Base-by-base conservation (phyloP, 2,888 invertebrate species). In the Hemistola chrysoprasaria region DNA sequence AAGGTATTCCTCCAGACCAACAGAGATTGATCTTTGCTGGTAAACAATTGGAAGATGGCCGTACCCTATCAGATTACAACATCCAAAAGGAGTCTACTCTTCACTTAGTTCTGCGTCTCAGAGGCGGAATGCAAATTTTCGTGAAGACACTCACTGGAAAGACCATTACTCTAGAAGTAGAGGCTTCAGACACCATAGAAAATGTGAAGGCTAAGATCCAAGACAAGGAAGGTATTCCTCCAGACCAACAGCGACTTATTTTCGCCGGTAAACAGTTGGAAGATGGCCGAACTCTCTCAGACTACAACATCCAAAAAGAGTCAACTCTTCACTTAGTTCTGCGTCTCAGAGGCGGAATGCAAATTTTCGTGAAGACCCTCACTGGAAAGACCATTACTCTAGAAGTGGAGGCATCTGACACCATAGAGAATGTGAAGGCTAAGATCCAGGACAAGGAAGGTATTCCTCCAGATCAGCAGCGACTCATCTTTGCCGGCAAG, bases 51-150 rank as follows among this genome's bases (percentile, higher is more conserved):
- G 83, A 83, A 35, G 83, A 83, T 56, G 83, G 83, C 0, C 78
- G 83, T 22, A 83, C 82, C 0, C 53, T 83, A 0, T 82, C 82
- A 0, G 83, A 83, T 33, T 83, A 83, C 26, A 83, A 83, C 6
- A 83, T 83, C 3, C 83, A 83, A 3, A 83, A 83, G 1, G 83
- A 83, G 11, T 82, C 82, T 0, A 83, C 83, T 0, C 66, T 83
- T 0, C 83, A 83, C 3, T 26, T 84, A 2, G 83, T 84, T 0
- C 7, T 84, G 0, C 78, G 83, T 65, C 75, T 83, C 0, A 65
- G 79, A 11, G 79, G 79, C 34, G 79, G 79, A 10, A 79, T 78
- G 78, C 78, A 79, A 32, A 79, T 79, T 1, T 79, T 79, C 7
- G 79, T 79, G 0, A 79, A 79, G 9, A 79, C 79, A 0, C 41